Conservation (phyloP, 2,888 invertebrate genomes). For the Tricholauxania praeusta region DNA sequence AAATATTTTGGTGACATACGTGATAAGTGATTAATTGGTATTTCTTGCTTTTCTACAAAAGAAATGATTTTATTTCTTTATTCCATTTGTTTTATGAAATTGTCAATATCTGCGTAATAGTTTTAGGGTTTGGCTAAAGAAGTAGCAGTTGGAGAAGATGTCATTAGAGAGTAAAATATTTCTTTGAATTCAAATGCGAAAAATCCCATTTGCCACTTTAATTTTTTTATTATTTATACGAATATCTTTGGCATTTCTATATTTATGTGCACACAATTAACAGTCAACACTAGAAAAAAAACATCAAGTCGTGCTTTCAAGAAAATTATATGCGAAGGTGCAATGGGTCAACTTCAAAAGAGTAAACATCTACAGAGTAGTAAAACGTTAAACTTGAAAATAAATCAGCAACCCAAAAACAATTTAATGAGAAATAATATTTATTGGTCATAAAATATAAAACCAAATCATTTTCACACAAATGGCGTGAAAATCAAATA, state of each 20-base stretch:
- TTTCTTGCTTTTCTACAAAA: not conserved
- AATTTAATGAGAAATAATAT: too few species aligned
- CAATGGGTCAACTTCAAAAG: slow-evolving; percentile 3
- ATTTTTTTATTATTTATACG: not conserved
- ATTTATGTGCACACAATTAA: slow-evolving; percentile 16
- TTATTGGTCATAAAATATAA: too few species aligned
- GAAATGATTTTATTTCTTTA: not conserved
- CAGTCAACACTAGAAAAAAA: not conserved
- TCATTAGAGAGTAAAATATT: slow-evolving; percentile 20
- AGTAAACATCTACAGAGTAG: not conserved
- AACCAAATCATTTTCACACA: too few species aligned
- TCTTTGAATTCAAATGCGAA: not conserved
- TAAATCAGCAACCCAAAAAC: too few species aligned
- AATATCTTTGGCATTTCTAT: not conserved
- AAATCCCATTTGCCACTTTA: not conserved
- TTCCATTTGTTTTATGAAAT: not conserved
- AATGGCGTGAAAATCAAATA: too few species aligned
- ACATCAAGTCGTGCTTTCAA: slow-evolving; percentile 6
- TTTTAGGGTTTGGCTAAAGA: slow-evolving; percentile 8
- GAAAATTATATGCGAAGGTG: slow-evolving; percentile 25
- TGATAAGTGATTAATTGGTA: slow-evolving; percentile 32
- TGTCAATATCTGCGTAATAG: not conserved
- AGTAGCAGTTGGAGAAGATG: slow-evolving; percentile 1
- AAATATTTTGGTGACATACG: slow-evolving; percentile 31
- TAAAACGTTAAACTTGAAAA: too few species aligned